A percentile compares a stretch with the other conserved stretches of the same genome.
phyloP scores from a whole-genome alignment of 1,140 invertebrate genomes.

The Carposina sasakii region DNA sequence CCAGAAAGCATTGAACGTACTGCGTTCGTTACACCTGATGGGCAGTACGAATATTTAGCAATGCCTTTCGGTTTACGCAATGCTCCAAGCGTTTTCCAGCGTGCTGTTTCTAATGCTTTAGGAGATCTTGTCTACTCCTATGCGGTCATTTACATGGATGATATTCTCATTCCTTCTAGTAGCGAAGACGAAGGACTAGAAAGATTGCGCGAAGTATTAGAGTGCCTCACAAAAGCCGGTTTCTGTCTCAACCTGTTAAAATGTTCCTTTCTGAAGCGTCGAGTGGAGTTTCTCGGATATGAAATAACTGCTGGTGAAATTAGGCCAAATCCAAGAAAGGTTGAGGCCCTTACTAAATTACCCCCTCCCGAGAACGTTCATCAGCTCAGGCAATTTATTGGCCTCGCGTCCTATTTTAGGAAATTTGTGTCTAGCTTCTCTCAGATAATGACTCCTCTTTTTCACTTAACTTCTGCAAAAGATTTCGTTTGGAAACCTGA shows the following conservation, averaged over 20 bases:
- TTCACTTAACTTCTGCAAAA: neutral
- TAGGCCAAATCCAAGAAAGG: conserved; percentile 28
- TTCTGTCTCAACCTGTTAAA: conserved; percentile 10
- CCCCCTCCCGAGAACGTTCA: neutral
- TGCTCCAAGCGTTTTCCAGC: conserved; percentile 27
- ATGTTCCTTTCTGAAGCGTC: conserved; percentile 25
- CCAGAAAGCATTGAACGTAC: conserved; percentile 47
- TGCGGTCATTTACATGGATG: neutral
- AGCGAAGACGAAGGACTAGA: neutral
- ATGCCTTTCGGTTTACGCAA: conserved; percentile 37
- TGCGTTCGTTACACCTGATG: conserved; percentile 46
- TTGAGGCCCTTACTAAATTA: neutral
- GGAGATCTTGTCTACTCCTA: neutral
- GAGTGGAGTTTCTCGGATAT: conserved; percentile 25
- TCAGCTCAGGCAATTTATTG: too few relatives aligned
- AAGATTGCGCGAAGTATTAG: neutral
- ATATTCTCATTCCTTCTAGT: neutral
- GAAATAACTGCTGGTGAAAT: conserved; percentile 19
- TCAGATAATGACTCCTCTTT: neutral
- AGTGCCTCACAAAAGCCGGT: neutral
- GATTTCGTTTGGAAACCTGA: neutral
- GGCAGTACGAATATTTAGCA: conserved; percentile 29
- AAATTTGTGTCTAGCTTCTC: neutral
- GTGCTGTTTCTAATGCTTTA: conserved; percentile 13
- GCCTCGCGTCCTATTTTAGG: neutral